Conservation (phyloP, 2,113 vertebrate genomes). For the Tetraodon nigroviridis region DNA sequence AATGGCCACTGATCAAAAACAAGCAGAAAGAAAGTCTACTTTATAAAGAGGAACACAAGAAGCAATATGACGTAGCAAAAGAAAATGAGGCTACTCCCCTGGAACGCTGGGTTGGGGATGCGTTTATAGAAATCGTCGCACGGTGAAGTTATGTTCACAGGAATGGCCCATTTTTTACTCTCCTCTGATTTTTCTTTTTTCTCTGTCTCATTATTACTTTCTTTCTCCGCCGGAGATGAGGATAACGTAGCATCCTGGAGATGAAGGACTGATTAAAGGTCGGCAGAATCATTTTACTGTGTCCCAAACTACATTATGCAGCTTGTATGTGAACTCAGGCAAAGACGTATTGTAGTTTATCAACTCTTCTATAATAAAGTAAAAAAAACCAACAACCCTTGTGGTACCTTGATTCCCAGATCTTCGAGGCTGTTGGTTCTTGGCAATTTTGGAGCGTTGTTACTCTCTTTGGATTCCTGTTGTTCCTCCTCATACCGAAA, state of each 20-base stretch:
- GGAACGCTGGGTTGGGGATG: conserved; percentile 87
- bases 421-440: conserved; percentile 86
- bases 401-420: conserved; percentile 78
- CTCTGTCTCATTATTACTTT: conserved; percentile 44
- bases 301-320: too few relatives aligned
- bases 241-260: conserved; percentile 55
- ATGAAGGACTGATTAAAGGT: background rate
- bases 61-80: background rate
- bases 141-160: conserved; percentile 78
- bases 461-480: conserved; percentile 44
- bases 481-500: conserved; percentile 64
- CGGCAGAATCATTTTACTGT: too few relatives aligned
- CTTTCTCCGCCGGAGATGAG: conserved; percentile 20
- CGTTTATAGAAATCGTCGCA: conserved; percentile 87
- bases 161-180: conserved; percentile 85
- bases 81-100: conserved; percentile 5
- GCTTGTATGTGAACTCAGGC: too few relatives aligned
- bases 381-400: background rate
- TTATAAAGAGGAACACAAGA: background rate
- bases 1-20: conserved; percentile 80
- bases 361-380: too few relatives aligned
- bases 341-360: too few relatives aligned
- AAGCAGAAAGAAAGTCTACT: background rate
- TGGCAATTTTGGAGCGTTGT: conserved; percentile 52
- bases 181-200: conserved; percentile 43